Conservation (phyloP, 2,113 vertebrate species). For the Strix uralensis region DNA sequence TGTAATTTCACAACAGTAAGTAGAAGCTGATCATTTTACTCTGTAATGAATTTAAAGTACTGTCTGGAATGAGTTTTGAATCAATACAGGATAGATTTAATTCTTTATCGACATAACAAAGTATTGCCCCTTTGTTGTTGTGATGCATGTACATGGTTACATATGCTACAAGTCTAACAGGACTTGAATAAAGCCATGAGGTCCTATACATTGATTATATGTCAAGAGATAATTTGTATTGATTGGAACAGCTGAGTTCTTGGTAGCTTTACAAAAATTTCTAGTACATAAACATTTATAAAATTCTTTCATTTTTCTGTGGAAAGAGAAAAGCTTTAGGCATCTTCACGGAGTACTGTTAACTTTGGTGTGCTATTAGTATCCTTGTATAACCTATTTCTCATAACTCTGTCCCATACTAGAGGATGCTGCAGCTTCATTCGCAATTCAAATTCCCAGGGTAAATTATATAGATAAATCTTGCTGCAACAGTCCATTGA, state of each 20-base stretch:
- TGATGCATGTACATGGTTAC: neutral
- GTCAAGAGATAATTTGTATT: neutral
- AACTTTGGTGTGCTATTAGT: neutral
- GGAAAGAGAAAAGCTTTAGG: neutral
- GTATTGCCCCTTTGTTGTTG: neutral
- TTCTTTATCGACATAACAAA: neutral
- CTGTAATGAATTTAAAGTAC: neutral
- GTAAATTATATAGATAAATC: conserved; percentile 31
- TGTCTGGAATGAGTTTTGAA: neutral
- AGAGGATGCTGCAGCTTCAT: neutral
- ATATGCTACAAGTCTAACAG: neutral
- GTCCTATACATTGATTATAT: neutral
- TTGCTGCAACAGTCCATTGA: neutral
- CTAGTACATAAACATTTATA: neutral
- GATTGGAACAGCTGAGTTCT: neutral
- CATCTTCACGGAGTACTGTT: neutral
- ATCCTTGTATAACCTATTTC: neutral
- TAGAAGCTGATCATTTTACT: neutral
- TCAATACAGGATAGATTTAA: neutral
- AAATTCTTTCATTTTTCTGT: neutral
- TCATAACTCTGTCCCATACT: neutral
- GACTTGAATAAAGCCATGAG: neutral
- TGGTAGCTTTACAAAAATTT: neutral
- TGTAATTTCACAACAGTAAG: neutral
- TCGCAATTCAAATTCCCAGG: neutral